Percentiles rank a stretch among this genome's conserved stretches.
Evolutionary conservation across 92 coral and sea anemone genomes (phyloP).

Genomic region (Chrysogorgia sp.): DNA sequence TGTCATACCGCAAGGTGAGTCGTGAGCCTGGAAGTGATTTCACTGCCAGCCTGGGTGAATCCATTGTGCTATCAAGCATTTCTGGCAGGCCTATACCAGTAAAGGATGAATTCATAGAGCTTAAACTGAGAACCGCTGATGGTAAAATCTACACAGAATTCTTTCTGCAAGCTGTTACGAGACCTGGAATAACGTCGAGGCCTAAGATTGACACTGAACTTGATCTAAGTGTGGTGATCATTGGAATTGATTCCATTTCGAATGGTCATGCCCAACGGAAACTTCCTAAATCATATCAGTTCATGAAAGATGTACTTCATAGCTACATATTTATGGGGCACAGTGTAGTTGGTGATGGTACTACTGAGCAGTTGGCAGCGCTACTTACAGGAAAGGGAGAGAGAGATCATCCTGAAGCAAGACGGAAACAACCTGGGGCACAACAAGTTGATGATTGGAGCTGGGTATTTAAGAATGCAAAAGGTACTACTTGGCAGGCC

Average conservation of each 20-base stretch:
- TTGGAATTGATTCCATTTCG: conserved; percentile 86
- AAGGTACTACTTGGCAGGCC: no score
- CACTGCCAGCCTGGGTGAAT: not conserved
- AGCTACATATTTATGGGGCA: conserved; percentile 80
- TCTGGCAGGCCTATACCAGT: not conserved
- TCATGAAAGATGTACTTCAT: conserved; percentile 65
- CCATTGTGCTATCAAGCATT: not conserved
- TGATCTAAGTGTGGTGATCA: conserved; percentile 74
- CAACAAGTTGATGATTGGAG: conserved; percentile 82
- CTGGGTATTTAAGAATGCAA: conserved; percentile 79
- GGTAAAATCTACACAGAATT: conserved; percentile 64
- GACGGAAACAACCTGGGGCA: conserved; percentile 60
- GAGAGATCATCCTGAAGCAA: conserved; percentile 75
- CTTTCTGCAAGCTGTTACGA: conserved; percentile 69
- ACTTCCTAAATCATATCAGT: conserved; percentile 70
- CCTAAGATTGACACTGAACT: conserved; percentile 62
- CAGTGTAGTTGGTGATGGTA: conserved; percentile 89
- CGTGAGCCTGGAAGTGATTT: not conserved
- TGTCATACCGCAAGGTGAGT: not conserved
- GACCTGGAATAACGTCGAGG: conserved; percentile 39
- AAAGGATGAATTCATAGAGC: conserved; percentile 72
- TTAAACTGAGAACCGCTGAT: conserved; percentile 60
- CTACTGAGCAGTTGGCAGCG: conserved; percentile 89
- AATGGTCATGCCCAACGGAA: conserved; percentile 76
- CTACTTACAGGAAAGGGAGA: conserved; percentile 86